Evolutionary conservation across 2,888 invertebrate species (phyloP), one percentile per base, ranked within the genome.

Genomic region (Unio delphinus): DNA sequence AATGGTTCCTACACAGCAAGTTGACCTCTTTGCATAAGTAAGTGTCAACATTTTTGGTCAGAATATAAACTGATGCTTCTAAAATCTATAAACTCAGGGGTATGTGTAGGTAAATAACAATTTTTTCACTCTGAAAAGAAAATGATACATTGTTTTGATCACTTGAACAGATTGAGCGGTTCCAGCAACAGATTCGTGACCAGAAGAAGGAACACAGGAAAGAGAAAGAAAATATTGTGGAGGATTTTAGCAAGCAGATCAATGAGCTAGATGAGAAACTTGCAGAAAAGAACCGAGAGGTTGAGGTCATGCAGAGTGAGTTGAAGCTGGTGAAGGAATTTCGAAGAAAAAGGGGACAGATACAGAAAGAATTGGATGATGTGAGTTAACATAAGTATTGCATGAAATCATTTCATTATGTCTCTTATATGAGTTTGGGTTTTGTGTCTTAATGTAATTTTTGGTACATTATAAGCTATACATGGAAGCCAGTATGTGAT

Each of bases 331-430:
- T 90, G 26, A 89, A 89, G 70, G 90, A 90, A 69, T 90, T 90
- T 78, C 73, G 88, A 11, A 80, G 86, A 59, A 88, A 89, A 69
- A 75, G 89, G 58, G 87, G 83, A 54, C 86, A 87, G 71, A 89
- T 90, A 89, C 89, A 89, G 75, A 88, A 86, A 68, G 90, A 90
- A 70, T 76, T 90, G n/a, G 89, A 90, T 70, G 89, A 90, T 83
- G 90, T 89, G 69, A 73, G 77, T 64, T 23, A 58, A 26, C 11
- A 45, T 45, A 45, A 45, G 11, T 45, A 45, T 45, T 45, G 11
- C 11, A 45, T 45, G 45, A 45, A 45, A 45, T 45, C 15, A 45
- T 45, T 45, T 45, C 45, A 45, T 45, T 45, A 45, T 45, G 15
- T 4, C 45, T 45, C 15, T 11, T 45, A 45, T 15, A 45, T 45